A percentile compares a stretch with the other conserved stretches of the same genome.
phyloP scores from a whole-genome alignment of 2,888 invertebrate species.

The Therioaphis trifolii region DNA sequence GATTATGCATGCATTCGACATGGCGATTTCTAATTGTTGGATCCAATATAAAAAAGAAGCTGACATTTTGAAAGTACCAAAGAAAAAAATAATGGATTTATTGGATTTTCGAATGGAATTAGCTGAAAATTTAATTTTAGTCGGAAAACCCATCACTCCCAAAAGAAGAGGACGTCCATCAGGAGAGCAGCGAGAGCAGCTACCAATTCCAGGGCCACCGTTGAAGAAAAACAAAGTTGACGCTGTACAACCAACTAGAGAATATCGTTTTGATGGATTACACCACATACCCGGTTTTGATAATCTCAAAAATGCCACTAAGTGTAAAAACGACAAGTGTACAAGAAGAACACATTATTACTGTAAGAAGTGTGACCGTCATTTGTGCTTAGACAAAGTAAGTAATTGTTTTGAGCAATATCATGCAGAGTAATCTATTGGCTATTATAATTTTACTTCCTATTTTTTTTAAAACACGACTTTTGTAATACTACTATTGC shows the following conservation, averaged over 20 bases:
- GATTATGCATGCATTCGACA: slow-evolving; percentile 63
- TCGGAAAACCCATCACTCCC: slow-evolving; percentile 5
- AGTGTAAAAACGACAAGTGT: slow-evolving; percentile 64
- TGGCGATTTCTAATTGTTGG: slow-evolving; percentile 63
- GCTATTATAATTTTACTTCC: background rate
- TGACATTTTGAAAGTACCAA: slow-evolving; percentile 12
- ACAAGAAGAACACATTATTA: slow-evolving; percentile 61
- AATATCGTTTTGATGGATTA: slow-evolving; percentile 63
- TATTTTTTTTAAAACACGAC: background rate
- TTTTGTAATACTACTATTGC: background rate
- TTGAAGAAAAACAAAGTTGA: slow-evolving; percentile 25
- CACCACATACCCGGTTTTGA: slow-evolving; percentile 64
- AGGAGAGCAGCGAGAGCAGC: slow-evolving; percentile 35
- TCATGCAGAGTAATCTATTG: slow-evolving; percentile 52
- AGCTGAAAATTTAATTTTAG: slow-evolving; percentile 58
- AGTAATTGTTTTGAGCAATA: slow-evolving; percentile 64
- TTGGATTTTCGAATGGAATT: slow-evolving; percentile 60
- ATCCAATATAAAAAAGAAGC: slow-evolving; percentile 60
- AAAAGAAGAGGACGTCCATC: slow-evolving; percentile 50
- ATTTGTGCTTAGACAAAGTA: slow-evolving; percentile 63
- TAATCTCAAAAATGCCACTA: slow-evolving; percentile 63
- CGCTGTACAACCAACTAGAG: slow-evolving; percentile 61
- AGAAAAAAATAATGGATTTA: slow-evolving; percentile 58
- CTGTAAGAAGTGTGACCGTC: slow-evolving; percentile 64
- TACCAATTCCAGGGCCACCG: slow-evolving; percentile 34